A percentile compares a stretch with the other conserved stretches of the same genome.
Evolutionary conservation across 2,888 invertebrate genomes (phyloP).

Genomic region (Ectobius pallidus): DNA sequence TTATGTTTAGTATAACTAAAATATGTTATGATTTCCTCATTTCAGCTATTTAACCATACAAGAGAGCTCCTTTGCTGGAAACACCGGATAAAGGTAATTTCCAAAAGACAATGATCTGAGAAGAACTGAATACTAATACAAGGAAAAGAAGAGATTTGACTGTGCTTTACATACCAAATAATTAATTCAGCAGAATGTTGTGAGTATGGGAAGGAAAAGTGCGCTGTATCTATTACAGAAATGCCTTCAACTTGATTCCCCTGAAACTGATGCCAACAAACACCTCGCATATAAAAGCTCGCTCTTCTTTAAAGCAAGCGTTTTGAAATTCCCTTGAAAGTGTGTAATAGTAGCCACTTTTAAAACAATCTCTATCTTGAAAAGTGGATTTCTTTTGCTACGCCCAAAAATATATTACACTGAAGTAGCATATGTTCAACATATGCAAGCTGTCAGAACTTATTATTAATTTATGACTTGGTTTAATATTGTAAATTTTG

Average conservation of each 20-base stretch:
- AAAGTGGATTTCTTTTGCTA: conserved; percentile 25
- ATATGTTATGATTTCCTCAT: no score
- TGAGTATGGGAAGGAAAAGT: not conserved
- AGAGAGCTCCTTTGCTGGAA: no score
- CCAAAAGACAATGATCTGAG: not conserved
- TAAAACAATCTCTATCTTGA: no score
- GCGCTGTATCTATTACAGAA: conserved; percentile 15
- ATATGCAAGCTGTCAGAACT: no score
- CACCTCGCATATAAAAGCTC: conserved; percentile 23
- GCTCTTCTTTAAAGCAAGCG: no score
- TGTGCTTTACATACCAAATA: conserved; percentile 18
- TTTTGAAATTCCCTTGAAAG: no score
- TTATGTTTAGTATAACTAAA: no score
- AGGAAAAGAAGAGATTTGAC: not conserved
- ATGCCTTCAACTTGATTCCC: conserved; percentile 23
- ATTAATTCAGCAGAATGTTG: not conserved
- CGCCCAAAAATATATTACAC: not conserved
- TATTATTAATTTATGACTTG: no score
- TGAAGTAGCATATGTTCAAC: not conserved
- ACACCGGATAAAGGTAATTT: no score
- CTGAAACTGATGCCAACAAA: conserved; percentile 9
- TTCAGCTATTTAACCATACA: no score
- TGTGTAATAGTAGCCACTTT: no score
- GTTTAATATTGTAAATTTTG: no score
- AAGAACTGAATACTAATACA: not conserved